Base-by-base conservation (phyloP, 1,140 invertebrate species). In the Drosophila oshimai region DNA sequence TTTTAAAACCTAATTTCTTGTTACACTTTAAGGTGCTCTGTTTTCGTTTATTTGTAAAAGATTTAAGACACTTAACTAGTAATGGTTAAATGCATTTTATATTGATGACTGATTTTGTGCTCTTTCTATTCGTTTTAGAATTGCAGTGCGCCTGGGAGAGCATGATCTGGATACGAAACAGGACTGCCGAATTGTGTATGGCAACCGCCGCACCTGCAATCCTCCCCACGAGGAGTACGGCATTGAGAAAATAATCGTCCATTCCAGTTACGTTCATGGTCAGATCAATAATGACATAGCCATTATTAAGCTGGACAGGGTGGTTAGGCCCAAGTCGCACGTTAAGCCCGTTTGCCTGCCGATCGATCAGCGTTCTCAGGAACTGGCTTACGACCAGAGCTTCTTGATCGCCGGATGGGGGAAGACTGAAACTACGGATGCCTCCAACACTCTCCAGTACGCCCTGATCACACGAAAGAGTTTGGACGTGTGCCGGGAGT, bases 271-370 rank as follows among this genome's bases (percentile, higher is more conserved):
- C 45, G 81, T 91, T 18, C 92, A 93, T 1, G 53, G 61, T 0
- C 89, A 91, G 24, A 93, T 94, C 44, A 86, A 89, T 9, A 93
- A 95, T 77, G 95, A 96, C 73, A 94, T 96, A 33, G 95, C 94
- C 0, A 74, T 96, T 1, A 67, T 96, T 5, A 87, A 75, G 45
- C 42, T 90, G 2, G 62, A 84, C 28, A 64, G 71, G 0, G 6
- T 57, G 9, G 79, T 88, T 2, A 33, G 24, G 15, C 54, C 29
- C 6, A 49, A 89, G 49, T 22, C 18, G 3, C 87, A 89, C 42
- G 89, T 89, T 10, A 78, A 76, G 22, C 80, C 87, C 7, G 29
- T 89, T 10, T 89, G 87, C 15, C 58, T 89, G 60, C 87, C 87
- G 10, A 87, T 89, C 6, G 50, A 54, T 4, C 10, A 15, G 0